These are phyloP conservation scores for Strigamia crassipes DNA, from an alignment of 2,888 invertebrate genomes.

Conservation along the genomic window DNA sequence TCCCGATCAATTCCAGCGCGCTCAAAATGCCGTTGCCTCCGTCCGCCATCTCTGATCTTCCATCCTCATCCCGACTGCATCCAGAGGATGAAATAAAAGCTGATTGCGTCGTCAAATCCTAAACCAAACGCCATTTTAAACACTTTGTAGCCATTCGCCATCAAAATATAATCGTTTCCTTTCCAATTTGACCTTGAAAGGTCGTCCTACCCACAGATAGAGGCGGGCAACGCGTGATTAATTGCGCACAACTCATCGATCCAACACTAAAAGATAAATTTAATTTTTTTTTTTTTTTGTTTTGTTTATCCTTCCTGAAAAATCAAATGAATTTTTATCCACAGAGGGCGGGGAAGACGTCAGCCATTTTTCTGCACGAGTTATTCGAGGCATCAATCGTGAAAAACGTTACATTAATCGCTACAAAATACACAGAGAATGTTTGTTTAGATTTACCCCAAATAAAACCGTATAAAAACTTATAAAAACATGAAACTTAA, in stretches of 20 bases:
- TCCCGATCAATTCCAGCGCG: constrained; percentile 6
- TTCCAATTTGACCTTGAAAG: background rate
- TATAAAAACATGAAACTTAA: no score
- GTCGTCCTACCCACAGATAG: background rate
- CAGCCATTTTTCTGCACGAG: background rate
- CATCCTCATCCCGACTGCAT: constrained; percentile 1
- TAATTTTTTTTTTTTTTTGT: background rate
- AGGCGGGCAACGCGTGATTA: no score
- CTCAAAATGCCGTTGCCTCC: constrained; percentile 16
- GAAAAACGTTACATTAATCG: background rate
- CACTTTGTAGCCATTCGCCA: background rate
- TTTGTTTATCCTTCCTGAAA: background rate
- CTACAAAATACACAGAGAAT: background rate
- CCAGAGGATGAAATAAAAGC: background rate
- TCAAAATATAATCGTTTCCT: no score
- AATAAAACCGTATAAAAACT: no score
- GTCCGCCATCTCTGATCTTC: constrained; percentile 32
- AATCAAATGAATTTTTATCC: background rate
- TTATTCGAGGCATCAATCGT: background rate
- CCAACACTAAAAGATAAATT: no score
- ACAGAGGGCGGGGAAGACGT: background rate
- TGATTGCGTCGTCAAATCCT: background rate
- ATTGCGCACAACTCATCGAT: no score
- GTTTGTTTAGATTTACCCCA: no score
- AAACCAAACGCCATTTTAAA: background rate